A percentile compares a stretch with the other conserved stretches of the same genome.
These are phyloP conservation scores for Exocentrus adspersus DNA, from an alignment of 2,888 invertebrate species.

Conservation along the genomic window DNA sequence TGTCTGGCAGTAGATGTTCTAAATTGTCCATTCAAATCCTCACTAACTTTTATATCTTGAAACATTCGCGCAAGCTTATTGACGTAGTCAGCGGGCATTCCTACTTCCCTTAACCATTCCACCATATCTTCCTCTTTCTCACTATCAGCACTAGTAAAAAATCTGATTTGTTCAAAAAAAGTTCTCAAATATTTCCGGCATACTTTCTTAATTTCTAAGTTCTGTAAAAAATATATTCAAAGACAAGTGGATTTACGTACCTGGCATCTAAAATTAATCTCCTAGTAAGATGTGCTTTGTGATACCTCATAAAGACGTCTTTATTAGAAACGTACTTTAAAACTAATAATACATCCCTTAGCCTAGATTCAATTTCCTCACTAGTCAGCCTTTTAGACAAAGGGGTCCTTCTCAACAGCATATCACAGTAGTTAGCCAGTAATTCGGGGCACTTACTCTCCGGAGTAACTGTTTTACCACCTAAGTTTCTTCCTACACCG, in stretches of 20 bases:
- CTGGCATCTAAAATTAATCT: slow-evolving; percentile 93
- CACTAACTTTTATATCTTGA: slow-evolving; percentile 97
- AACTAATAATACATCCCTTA: slow-evolving; percentile 93
- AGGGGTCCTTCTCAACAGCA: slow-evolving; percentile 95
- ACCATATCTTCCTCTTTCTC: slow-evolving; percentile 99
- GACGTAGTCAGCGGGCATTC: slow-evolving; percentile 99
- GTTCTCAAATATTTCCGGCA: too few relatives aligned
- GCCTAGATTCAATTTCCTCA: slow-evolving; percentile 92
- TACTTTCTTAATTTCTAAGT: too few relatives aligned
- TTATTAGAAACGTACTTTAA: slow-evolving; percentile 99
- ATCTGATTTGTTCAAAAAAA: background rate
- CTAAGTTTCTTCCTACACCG: slow-evolving; percentile 71
- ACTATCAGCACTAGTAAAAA: slow-evolving; percentile 84
- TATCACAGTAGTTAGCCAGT: slow-evolving; percentile 99
- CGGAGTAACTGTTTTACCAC: slow-evolving; percentile 77
- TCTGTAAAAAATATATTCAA: too few relatives aligned
- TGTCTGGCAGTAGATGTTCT: slow-evolving; percentile 81
- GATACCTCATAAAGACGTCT: slow-evolving; percentile 99
- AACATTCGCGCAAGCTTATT: slow-evolving; percentile 98
- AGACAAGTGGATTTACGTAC: slow-evolving; percentile 44
- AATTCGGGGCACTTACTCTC: slow-evolving; percentile 99
- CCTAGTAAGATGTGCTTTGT: slow-evolving; percentile 97
- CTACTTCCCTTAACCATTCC: slow-evolving; percentile 96
- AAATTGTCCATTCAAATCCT: slow-evolving; percentile 89
- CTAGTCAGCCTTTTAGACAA: slow-evolving; percentile 95